Evolutionary conservation across 2,113 vertebrate species (phyloP), one percentile per base, ranked within the genome.

Genomic region (Spizaetus ornatus): DNA sequence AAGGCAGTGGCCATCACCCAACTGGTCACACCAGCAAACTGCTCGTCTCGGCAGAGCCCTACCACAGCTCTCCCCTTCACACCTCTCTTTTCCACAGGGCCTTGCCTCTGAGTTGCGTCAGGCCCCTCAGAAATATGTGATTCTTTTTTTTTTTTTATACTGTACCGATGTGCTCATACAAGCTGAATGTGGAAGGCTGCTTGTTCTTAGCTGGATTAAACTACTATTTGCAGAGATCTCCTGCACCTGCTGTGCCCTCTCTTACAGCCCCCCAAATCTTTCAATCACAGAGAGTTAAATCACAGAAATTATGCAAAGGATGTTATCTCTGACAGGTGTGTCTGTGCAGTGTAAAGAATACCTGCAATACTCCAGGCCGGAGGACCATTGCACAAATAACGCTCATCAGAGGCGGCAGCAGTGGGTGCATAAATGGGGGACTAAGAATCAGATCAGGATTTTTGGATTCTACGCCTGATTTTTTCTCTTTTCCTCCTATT

Each of bases 291-390:
- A 31, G 38, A 59, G 22, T 61, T 53, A 70, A 86, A 85, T 72
- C 69, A 61, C 65, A 69, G 55, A 71, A 90, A 72, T 55, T 34
- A 61, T 18, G 17, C 8, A 25, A 55, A 31, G 17, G 63, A 61
- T 50, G 17, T 29, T 89, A 3, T 29, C 50, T 79, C 38, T 40
- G 40, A 52, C 0, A 1, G 15, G 16, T 1, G 0, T 32, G 12
- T 22, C 71, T 62, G 11, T 5, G 19, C 32, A 36, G 38, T 2
- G 3, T 32, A 52, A 78, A 61, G 45, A 62, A 29, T 29, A 55
- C 32, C 58, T 38, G 31, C 29, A 58, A 7, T 27, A 27, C 50
- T 61, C 42, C 53, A 61, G 43, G 25, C 13, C 1, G 3, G 32
- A 66, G 70, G 12, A 56, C 42, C 34, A 14, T 1, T 0, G 2